Evolutionary conservation across 2,797 vertebrate species (phyloP), one percentile per base, ranked within the genome.

Genomic region (Acrocephalus scirpaceus): DNA sequence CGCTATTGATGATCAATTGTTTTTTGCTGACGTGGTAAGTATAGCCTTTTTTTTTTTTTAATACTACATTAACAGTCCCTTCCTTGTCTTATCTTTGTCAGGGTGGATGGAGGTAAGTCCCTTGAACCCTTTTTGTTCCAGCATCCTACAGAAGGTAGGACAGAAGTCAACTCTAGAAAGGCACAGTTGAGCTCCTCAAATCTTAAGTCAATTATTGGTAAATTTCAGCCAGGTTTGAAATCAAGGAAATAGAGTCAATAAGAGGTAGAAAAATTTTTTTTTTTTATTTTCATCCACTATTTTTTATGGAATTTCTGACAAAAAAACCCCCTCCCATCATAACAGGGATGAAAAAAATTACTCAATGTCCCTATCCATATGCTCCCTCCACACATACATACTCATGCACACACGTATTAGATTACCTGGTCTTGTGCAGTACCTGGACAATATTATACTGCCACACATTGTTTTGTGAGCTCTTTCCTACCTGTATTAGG

Each of bases 1-100:
- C 45, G 85, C 50, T 88, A 74, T 84, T 90, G 85, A n/a, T 94
- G 83, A 97, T 97, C 95, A 96, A 90, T 97, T 88, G 32, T 51
- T 93, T 96, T 96, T 96, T 94, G 67, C 88, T 94, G 86, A 96
- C 96, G 65, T 91, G 22, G 57, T 85, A 97, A 91, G 32, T n/a
- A 70, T 62, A 64, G 19, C 34, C 21, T 86, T 91, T 94, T n/a
- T 6, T 88, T 95, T 95, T 95, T 71, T 40, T 20, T 56, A 86
- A 80, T 83, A 60, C 17, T 86, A 81, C 81, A 71, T 78, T 72
- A 77, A 16, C 53, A 88, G 62, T 32, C 32, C 9, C 19, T 86
- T 93, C 13, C 21, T 13, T 66, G 36, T 56, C 53, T 92, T 86
- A 23, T 72, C 51, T 92, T 83, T 51, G 32, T 14, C 38, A 88